phyloP scores from a whole-genome alignment of 1,140 invertebrate species.

The Hycleus phaleratus region DNA sequence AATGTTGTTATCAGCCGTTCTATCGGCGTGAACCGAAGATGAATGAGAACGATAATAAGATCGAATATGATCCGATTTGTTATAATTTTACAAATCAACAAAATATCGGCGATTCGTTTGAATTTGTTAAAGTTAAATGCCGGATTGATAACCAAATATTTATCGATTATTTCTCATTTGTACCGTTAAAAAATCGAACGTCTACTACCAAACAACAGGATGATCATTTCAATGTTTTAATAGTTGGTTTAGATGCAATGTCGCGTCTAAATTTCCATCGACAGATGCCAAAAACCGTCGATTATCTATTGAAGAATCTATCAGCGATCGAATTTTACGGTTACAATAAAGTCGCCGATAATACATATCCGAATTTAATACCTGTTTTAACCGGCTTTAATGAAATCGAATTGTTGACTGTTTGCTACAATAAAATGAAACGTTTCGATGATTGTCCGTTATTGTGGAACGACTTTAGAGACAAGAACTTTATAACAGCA shows the following conservation, averaged over 20 bases:
- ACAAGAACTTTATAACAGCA: constrained; percentile 66
- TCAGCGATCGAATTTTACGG: constrained; percentile 63
- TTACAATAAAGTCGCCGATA: constrained; percentile 77
- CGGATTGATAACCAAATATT: constrained; percentile 42
- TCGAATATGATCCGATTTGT: constrained; percentile 41
- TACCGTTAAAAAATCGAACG: constrained; percentile 43
- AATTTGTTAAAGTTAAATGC: constrained; percentile 59
- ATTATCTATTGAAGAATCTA: constrained; percentile 49
- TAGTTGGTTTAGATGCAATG: constrained; percentile 80
- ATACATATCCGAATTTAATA: constrained; percentile 76
- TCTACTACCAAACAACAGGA: background rate
- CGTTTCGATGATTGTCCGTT: constrained; percentile 65
- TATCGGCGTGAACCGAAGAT: constrained; percentile 44
- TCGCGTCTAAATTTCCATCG: constrained; percentile 78
- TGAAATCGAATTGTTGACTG: constrained; percentile 50
- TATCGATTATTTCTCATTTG: constrained; percentile 62
- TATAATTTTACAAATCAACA: constrained; percentile 28
- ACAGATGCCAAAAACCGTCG: constrained; percentile 66
- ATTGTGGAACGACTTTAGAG: constrained; percentile 68
- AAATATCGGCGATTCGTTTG: constrained; percentile 31
- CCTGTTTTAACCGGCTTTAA: constrained; percentile 61
- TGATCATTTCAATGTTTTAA: constrained; percentile 52
- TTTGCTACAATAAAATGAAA: constrained; percentile 47
- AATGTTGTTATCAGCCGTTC: constrained; percentile 58
- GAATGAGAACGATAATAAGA: constrained; percentile 39